These are phyloP conservation scores for Cyanoramphus novaezelandiae DNA, from an alignment of 2,113 vertebrate genomes.

Conservation along the genomic window DNA sequence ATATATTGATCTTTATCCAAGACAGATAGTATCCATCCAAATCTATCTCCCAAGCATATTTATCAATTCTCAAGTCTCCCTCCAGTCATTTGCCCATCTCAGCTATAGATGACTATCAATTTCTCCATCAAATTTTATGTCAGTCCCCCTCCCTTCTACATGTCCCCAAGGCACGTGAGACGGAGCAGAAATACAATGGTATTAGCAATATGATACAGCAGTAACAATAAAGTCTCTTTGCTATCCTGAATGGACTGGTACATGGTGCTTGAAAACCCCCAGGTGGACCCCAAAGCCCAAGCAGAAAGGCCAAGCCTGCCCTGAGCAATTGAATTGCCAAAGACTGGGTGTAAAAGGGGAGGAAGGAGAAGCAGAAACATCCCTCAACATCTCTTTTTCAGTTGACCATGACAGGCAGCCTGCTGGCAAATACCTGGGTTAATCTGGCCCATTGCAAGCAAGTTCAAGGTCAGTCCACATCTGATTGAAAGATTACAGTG, in stretches of 20 bases:
- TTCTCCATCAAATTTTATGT: neutral
- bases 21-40: neutral
- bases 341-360: neutral
- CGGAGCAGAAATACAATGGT: fast-evolving
- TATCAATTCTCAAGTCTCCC: conserved; percentile 3
- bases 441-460: neutral
- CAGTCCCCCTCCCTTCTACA: neutral
- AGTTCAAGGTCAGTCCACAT: neutral
- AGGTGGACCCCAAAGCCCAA: neutral
- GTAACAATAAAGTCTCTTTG: neutral
- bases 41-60: conserved; percentile 1
- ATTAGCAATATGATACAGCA: fast-evolving
- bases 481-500: neutral
- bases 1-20: conserved; percentile 21
- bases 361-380: neutral
- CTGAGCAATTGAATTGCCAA: neutral
- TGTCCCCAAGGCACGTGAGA: neutral
- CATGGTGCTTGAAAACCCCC: neutral
- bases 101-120: neutral
- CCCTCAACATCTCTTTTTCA: neutral
- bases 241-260: fast-evolving
- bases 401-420: neutral
- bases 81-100: neutral
- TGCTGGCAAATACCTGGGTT: neutral
- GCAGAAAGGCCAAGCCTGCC: neutral